Evolutionary conservation across 2,113 vertebrate species (phyloP).

Genomic region (Urocitellus parryii): DNA sequence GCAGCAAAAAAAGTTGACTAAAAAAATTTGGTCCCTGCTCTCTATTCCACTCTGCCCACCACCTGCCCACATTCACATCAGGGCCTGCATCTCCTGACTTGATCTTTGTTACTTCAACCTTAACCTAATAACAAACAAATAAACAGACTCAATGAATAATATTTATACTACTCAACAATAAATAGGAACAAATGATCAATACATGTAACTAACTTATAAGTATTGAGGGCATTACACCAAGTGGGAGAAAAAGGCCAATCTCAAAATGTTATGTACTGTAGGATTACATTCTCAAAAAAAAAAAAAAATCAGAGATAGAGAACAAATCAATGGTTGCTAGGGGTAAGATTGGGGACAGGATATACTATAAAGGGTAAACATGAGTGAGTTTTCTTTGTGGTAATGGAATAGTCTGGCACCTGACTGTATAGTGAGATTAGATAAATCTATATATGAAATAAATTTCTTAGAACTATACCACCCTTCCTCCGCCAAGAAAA

Average conservation of each 20-base stretch:
- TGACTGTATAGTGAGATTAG: not conserved
- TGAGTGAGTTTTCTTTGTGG: not conserved
- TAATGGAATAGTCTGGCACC: not conserved
- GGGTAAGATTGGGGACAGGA: not conserved
- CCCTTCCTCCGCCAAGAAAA: not conserved
- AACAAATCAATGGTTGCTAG: not conserved
- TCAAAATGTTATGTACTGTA: not conserved
- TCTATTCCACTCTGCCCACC: not conserved
- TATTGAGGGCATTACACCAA: not conserved
- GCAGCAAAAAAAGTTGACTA: no score
- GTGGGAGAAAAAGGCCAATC: not conserved
- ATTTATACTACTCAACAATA: not conserved
- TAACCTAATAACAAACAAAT: not conserved
- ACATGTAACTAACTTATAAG: not conserved
- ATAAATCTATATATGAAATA: not conserved
- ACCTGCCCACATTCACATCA: not conserved
- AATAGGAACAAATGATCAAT: not conserved
- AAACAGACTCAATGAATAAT: not conserved
- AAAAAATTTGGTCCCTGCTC: no score
- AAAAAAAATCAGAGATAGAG: not conserved
- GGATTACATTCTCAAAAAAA: not conserved
- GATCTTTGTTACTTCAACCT: conserved; percentile 11
- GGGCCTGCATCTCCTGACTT: not conserved
- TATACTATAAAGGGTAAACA: not conserved
- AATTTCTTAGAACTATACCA: not conserved